Conservation (phyloP, 2,797 vertebrate species). For the Sebastes taczanowskii region DNA sequence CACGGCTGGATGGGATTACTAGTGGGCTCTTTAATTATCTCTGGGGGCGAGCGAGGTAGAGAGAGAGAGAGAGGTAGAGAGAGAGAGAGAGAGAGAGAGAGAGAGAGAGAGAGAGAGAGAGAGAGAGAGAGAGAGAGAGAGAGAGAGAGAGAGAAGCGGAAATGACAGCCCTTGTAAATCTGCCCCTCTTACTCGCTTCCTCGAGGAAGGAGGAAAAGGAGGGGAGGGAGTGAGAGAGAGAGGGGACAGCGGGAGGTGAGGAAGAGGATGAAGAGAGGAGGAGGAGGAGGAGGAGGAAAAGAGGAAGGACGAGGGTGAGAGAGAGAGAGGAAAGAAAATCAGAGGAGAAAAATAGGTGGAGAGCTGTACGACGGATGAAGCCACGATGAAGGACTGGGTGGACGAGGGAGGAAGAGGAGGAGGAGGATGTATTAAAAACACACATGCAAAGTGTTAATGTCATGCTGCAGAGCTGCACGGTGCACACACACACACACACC, state of each 20-base stretch:
- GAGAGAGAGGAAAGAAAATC: neutral
- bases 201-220: neutral
- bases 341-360: conserved; percentile 2
- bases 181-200: conserved; percentile 39
- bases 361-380: neutral
- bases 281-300: neutral
- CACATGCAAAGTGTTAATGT: conserved; percentile 43
- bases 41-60: conserved; percentile 15
- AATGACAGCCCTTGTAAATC: conserved; percentile 64
- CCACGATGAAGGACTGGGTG: neutral
- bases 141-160: conserved; percentile 21
- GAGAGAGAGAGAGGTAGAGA: conserved; percentile 1
- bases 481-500: conserved; percentile 10
- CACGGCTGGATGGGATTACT: conserved; percentile 57
- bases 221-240: neutral
- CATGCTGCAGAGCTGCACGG: conserved; percentile 51
- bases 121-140: conserved; percentile 2
- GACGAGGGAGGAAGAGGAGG: neutral
- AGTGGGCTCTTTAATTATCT: conserved; percentile 65
- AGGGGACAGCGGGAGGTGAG: neutral
- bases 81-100: conserved; percentile 3
- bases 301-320: neutral
- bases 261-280: conserved; percentile 4
- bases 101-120: conserved; percentile 8
- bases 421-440: conserved; percentile 4